phyloP scores from a whole-genome alignment of 2,888 invertebrate species.

The Blomia tropicalis region DNA sequence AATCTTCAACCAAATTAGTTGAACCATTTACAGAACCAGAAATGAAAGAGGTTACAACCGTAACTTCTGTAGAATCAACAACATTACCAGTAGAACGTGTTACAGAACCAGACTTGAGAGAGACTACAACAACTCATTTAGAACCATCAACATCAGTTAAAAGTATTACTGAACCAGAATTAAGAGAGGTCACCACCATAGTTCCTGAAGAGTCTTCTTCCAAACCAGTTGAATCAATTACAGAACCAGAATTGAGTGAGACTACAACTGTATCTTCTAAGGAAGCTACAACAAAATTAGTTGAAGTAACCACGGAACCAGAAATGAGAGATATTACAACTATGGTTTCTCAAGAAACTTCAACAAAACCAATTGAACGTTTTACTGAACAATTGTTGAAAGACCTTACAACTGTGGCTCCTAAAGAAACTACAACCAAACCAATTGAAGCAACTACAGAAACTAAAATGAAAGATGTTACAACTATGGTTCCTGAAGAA shows the following conservation, averaged over 20 bases:
- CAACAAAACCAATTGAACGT: neutral
- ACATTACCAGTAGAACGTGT: constrained; percentile 25
- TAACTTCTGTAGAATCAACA: too few species aligned
- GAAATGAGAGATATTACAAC: too few species aligned
- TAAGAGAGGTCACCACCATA: constrained; percentile 24
- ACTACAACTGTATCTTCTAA: too few species aligned
- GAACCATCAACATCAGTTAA: constrained; percentile 28
- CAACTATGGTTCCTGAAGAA: too few species aligned
- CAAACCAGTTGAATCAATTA: too few species aligned
- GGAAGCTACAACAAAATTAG: neutral
- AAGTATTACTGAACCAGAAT: constrained; percentile 28
- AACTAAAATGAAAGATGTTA: too few species aligned
- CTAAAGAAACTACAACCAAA: neutral
- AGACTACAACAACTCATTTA: constrained; percentile 10
- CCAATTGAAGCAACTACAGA: neutral
- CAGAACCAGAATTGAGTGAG: neutral
- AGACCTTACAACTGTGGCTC: neutral
- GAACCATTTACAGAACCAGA: too few species aligned
- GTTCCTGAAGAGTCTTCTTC: too few species aligned
- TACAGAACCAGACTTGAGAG: constrained; percentile 19
- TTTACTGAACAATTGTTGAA: neutral
- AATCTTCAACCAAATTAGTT: too few species aligned
- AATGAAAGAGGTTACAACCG: too few species aligned
- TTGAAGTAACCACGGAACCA: too few species aligned
- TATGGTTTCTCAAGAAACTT: neutral